Evolutionary conservation across 2,888 invertebrate genomes (phyloP), one percentile per base, ranked within the genome.

Genomic region (Pedicia rivosa): DNA sequence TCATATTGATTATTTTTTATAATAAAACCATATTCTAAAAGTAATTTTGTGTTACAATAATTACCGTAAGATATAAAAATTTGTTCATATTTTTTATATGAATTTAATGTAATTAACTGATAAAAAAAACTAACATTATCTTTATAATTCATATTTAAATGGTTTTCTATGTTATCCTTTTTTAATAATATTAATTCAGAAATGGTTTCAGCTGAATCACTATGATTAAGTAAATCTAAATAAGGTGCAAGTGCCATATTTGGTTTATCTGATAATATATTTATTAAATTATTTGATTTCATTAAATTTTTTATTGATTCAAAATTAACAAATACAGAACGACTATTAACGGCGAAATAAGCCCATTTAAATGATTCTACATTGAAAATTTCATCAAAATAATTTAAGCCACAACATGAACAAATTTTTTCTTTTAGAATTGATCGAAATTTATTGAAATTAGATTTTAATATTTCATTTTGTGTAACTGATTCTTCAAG

Each of bases 211-310:
- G 73, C 72, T 38, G 59, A 51, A 42, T 69, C 66, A 38, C 78
- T 75, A 53, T 92, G 92, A 64, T 92, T 92, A 43, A 92, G 79
- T 63, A 92, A 72, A 57, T 92, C 92, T 41, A 92, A 64, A 55
- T 78, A 86, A 0, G 92, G 92, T 42, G 84, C 87, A 34, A 92
- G 57, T 5, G 87, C 88, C 59, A 77, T 67, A 44, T 67, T 67
- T 17, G 73, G 70, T 45, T 67, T 66, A 54, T 75, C 76, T 43
- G 56, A 60, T 40, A 77, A 56, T 20, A 68, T 42, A 3, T 44
- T 24, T 29, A 48, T 46, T 28, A 56, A 53, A 38, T 46, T 28
- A 10, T 46, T 39, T 24, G 51, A 54, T 19, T 62, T 51, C 16
- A 64, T 49, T 14, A 63, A 51, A 41, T 56, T 53, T 20, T 66